A percentile compares a stretch with the other conserved stretches of the same genome.
Evolutionary conservation across 1,140 invertebrate species (phyloP).

Genomic region (Drosophila nebulosa): DNA sequence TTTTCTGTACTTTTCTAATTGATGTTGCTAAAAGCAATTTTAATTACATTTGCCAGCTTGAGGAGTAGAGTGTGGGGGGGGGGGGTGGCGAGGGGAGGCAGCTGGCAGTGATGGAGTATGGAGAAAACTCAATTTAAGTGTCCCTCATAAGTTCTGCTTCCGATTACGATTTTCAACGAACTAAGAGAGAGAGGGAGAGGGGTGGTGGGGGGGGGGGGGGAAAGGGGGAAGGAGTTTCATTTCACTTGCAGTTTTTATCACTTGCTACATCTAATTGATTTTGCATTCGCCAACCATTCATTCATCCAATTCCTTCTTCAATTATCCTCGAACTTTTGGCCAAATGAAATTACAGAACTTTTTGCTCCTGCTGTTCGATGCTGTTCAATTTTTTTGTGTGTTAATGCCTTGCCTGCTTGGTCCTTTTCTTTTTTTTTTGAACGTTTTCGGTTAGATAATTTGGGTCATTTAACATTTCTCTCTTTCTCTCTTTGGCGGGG

Average conservation of each 20-base stretch:
- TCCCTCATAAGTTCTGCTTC: neutral
- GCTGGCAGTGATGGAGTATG: neutral
- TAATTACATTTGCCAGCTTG: constrained; percentile 65
- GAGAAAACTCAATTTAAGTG: constrained; percentile 6
- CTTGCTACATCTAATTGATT: constrained; percentile 56
- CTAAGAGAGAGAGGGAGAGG: too few relatives aligned
- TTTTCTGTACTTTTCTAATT: constrained; percentile 57
- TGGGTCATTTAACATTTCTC: constrained; percentile 42
- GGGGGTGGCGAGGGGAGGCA: neutral
- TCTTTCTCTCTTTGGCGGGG: constrained; percentile 9
- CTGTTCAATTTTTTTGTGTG: constrained; percentile 10
- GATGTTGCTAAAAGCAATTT: constrained; percentile 69
- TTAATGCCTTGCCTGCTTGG: neutral
- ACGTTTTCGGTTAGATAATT: constrained; percentile 23
- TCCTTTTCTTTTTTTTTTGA: neutral
- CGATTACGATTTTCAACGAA: neutral
- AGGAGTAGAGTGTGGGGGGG: neutral
- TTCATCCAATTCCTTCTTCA: constrained; percentile 28
- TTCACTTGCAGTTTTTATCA: constrained; percentile 17
- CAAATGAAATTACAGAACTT: constrained; percentile 50
- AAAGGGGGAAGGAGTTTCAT: too few relatives aligned
- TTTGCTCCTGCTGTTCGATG: neutral
- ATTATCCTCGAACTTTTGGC: constrained; percentile 54
- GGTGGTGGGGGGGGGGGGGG: too few relatives aligned
- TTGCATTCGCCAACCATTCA: constrained; percentile 3